A percentile compares a stretch with the other conserved stretches of the same genome.
Evolutionary conservation across 2,113 vertebrate genomes (phyloP).

Genomic region (Hymenochirus boettgeri): DNA sequence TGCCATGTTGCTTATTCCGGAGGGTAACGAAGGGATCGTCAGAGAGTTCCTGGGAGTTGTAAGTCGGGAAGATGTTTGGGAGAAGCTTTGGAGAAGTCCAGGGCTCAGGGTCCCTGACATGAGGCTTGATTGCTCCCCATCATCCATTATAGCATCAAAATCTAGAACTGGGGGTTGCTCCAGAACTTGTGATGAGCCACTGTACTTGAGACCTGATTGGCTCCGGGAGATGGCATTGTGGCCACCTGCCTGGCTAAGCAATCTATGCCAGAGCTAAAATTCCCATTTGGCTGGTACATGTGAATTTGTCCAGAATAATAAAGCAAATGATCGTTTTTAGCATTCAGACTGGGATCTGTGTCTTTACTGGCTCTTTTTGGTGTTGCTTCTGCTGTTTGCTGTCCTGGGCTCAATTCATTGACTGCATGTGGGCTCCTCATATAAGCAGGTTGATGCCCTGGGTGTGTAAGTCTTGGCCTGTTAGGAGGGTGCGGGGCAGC

Average conservation of each 20-base stretch:
- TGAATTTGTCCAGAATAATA: constrained; percentile 87
- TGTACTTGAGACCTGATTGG: constrained; percentile 92
- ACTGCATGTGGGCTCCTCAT: constrained; percentile 59
- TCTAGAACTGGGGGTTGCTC: constrained; percentile 86
- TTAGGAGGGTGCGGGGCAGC: constrained; percentile 64
- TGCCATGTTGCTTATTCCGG: constrained; percentile 95
- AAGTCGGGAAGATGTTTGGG: constrained; percentile 93
- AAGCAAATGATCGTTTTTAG: constrained; percentile 61
- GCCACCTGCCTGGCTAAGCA: constrained; percentile 55
- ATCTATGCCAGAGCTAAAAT: constrained; percentile 60
- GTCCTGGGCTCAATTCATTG: constrained; percentile 49
- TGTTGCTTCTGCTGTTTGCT: constrained; percentile 64
- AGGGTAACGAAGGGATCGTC: constrained; percentile 82
- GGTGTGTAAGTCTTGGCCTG: constrained; percentile 62
- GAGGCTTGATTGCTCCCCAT: constrained; percentile 92
- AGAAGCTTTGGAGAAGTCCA: constrained; percentile 88
- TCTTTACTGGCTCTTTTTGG: constrained; percentile 64
- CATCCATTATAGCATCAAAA: constrained; percentile 94
- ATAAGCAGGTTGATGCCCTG: constrained; percentile 67
- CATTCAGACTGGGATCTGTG: constrained; percentile 43
- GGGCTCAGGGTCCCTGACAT: constrained; percentile 93
- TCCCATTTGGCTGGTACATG: constrained; percentile 75
- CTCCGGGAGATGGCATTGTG: constrained; percentile 81
- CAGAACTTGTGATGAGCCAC: constrained; percentile 80
- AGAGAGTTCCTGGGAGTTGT: constrained; percentile 93